Base-by-base conservation (phyloP, 2,797 vertebrate species). In the Ambastaia sidthimunki region DNA sequence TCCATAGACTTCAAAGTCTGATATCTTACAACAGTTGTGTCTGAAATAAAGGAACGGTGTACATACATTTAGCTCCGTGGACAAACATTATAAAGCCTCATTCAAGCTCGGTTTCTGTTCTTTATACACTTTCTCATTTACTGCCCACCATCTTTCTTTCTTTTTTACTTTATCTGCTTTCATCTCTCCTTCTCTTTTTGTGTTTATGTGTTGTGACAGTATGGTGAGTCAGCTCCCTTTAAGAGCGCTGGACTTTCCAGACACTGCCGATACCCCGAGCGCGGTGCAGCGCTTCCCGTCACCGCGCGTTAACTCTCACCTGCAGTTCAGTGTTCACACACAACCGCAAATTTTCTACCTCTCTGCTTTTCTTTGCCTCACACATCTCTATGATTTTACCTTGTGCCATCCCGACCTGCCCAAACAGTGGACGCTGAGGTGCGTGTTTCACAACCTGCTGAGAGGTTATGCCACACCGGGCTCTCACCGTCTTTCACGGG, bases 1-100 rank as follows among this genome's bases (percentile, higher is more conserved):
- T 88, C 84, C 80, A 87, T 80, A 85, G 66, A 90, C 90, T 87
- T 94, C 92, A 93, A 94, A 94, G 91, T 68, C 41, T 2, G 81
- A 89, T 86, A 86, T 91, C 89, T 89, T 86, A 89, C 86, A 76
- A 68, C 74, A 74, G 85, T 86, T 85, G 79, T 83, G 78, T 82
- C 81, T 84, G 78, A 90, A 87, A 88, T 84, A 86, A 80, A 78
- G 47, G 55, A 44, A 78, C 74, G 15, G 68, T 34, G 71, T 72
- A 63, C 28, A 63, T 44, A 52, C 47, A 65, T 52, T 73, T n/a
- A 73, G 19, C 15, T 0, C 19, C 19, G 3, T 62, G 86, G 82
- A 80, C 81, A 85, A 83, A 85, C 87, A 89, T 87, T 83, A 60
- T 85, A 87, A 85, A 83, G 54, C 44, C 50, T 54, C 18, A 57